Base-by-base conservation (phyloP, 2,797 vertebrate species). In the Falco concolor region DNA sequence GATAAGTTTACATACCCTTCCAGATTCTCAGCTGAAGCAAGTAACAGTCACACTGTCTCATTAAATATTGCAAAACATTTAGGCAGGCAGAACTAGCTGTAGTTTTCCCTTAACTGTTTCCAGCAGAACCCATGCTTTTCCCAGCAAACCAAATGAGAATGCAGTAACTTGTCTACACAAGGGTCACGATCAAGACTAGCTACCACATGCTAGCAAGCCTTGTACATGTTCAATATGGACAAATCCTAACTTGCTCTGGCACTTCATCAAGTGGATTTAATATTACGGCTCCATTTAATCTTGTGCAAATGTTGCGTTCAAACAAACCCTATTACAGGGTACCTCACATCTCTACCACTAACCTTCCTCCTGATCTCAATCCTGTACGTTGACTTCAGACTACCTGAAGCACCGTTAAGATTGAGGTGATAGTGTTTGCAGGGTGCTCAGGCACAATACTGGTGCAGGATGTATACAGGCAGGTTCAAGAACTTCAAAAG, bases 201-300 rank as follows among this genome's bases (percentile, higher is more conserved):
- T 79, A 76, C 72, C 67, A 90, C 96, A 96, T 6, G 93, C 86
- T 61, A 90, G 67, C 21, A 86, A 90, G 44, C 28, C 44, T n/a
- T 28, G 27, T 25, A 54, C 3, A 4, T 22, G 7, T 32, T 77
- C 90, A 89, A 50, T 7, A 30, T 1, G 5, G n/a, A 90, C 95
- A 96, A 92, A 96, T 95, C 88, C 81, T 44, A 83, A 95, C 93
- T 89, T 93, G 95, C 32, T 89, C 44, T 56, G 32, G 38, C 3
- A 2, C 87, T 93, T 90, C 63, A 86, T 34, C 63, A 53, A 53
- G 27, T 42, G 25, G 9, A 82, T 73, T 82, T 94, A 80, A 44
- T 60, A 74, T 34, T 53, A 53, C 8, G 22, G 30, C 45, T 94
- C 53, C 60, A 67, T 28, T 91, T 91, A 86, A 84, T 74, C 87